phyloP scores from a whole-genome alignment of 2,888 invertebrate species.

The Globia sparganii region DNA sequence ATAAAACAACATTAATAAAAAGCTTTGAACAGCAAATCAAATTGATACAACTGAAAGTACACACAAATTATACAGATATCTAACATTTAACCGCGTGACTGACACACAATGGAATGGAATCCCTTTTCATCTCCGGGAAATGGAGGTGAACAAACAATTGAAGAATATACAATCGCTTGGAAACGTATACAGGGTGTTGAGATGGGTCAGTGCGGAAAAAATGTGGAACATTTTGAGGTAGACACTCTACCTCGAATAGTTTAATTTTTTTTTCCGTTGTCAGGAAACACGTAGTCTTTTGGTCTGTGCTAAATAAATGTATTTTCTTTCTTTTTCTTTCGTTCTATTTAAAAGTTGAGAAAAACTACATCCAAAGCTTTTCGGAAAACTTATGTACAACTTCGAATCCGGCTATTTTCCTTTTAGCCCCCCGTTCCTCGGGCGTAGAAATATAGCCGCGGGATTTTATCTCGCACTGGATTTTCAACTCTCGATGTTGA shows the following conservation, averaged over 20 bases:
- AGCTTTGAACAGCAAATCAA: neutral
- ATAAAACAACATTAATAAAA: slow-evolving; percentile 14
- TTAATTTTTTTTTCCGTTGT: too few species aligned
- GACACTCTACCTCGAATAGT: neutral
- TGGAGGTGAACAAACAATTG: slow-evolving; percentile 38
- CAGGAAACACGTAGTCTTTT: too few species aligned
- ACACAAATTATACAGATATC: slow-evolving; percentile 31
- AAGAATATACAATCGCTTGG: slow-evolving; percentile 38
- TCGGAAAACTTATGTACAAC: neutral
- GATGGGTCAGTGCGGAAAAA: neutral
- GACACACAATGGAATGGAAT: slow-evolving; percentile 39
- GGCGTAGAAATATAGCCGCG: neutral
- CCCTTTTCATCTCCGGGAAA: slow-evolving; percentile 37
- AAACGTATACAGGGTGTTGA: slow-evolving; percentile 16
- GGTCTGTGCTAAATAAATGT: too few species aligned
- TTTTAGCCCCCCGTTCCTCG: too few species aligned
- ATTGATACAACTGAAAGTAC: slow-evolving; percentile 22
- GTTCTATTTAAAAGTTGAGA: too few species aligned
- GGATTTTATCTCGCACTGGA: too few species aligned
- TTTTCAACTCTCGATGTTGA: too few species aligned
- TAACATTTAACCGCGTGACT: slow-evolving; percentile 21
- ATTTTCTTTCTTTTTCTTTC: too few species aligned
- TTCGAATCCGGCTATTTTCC: neutral
- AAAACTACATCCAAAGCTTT: neutral
- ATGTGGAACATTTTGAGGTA: neutral